A percentile compares a stretch with the other conserved stretches of the same genome.
Conservation (phyloP, 2,888 invertebrate species). For the Cremastinae sp. region DNA sequence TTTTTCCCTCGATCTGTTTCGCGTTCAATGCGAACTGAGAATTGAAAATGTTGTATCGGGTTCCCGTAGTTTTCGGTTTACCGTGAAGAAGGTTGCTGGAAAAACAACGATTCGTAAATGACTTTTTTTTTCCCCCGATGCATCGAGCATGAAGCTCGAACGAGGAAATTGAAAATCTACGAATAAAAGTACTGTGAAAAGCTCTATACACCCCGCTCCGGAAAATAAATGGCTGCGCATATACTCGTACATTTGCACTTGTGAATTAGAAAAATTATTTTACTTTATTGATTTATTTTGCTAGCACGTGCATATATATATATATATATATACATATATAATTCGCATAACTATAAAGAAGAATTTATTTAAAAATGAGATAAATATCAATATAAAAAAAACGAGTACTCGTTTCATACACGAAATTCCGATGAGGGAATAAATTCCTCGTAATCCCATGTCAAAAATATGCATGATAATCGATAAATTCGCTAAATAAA, state of each 20-base stretch:
- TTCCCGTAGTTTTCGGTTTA: not conserved
- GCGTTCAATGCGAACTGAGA: too few species aligned
- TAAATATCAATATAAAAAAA: too few species aligned
- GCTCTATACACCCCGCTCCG: not conserved
- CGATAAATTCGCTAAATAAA: not conserved
- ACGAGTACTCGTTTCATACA: too few species aligned
- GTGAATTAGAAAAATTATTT: too few species aligned
- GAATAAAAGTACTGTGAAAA: not conserved
- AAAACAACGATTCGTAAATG: slow-evolving; percentile 5
- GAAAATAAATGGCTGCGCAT: slow-evolving; percentile 6
- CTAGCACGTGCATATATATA: too few species aligned
- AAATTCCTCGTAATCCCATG: not conserved
- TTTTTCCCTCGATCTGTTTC: too few species aligned
- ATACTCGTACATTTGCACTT: too few species aligned
- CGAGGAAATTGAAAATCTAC: slow-evolving; percentile 48
- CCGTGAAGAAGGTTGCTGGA: not conserved
- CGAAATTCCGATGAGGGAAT: not conserved
- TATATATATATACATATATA: slow-evolving; percentile 5
- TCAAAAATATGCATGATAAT: not conserved
- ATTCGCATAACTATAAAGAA: too few species aligned
- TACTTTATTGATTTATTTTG: too few species aligned
- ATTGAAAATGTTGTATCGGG: not conserved
- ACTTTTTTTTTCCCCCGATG: slow-evolving; percentile 1
- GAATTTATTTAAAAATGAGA: too few species aligned
- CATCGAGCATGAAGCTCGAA: slow-evolving; percentile 17